Conservation (phyloP, 2,113 vertebrate species). For the Pandion haliaetus region DNA sequence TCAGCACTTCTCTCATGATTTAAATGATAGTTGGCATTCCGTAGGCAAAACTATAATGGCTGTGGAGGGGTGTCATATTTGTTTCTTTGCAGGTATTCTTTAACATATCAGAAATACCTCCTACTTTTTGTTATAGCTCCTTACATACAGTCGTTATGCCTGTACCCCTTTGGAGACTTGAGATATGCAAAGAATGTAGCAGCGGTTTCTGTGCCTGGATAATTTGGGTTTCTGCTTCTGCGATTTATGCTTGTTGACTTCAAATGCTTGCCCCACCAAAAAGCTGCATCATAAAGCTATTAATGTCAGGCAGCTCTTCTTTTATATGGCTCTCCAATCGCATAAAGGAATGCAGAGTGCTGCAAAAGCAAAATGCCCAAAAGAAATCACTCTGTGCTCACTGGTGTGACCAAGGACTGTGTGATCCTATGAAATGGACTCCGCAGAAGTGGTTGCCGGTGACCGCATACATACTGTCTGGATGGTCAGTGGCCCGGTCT, state of each 20-base stretch:
- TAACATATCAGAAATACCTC: not conserved
- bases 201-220: not conserved
- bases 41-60: not conserved
- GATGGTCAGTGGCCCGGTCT: not conserved
- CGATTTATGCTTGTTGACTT: not conserved
- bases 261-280: not conserved
- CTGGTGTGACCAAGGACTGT: not conserved
- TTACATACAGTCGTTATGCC: rapidly evolving
- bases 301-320: not conserved
- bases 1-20: not conserved
- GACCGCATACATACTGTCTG: not conserved
- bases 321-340: not conserved
- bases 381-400: not conserved
- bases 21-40: not conserved
- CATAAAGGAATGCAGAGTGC: not conserved
- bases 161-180: not conserved
- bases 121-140: not conserved
- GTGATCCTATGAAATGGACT: not conserved
- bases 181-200: not conserved
- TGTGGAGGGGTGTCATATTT: not conserved
- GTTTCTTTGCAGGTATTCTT: not conserved
- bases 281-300: not conserved
- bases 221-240: not conserved
- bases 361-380: not conserved
- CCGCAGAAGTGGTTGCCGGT: not conserved